Conservation (phyloP, 2,797 vertebrate species). For the Coilia nasus region DNA sequence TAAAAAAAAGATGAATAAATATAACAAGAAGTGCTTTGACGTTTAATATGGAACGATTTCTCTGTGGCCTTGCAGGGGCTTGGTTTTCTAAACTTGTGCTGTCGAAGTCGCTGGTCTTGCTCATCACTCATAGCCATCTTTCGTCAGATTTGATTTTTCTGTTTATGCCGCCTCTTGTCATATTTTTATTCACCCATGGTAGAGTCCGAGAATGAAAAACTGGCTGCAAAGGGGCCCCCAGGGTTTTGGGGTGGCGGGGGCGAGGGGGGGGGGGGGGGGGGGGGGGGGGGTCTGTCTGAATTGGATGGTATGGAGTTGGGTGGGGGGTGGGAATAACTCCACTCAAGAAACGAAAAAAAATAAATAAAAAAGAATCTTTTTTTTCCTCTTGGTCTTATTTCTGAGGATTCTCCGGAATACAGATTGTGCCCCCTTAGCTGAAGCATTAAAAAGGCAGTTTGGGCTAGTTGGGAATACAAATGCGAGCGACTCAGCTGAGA, state of each 20-base stretch:
- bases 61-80: conserved; percentile 56
- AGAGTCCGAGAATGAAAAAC: conserved; percentile 34
- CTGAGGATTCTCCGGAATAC: conserved; percentile 51
- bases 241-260: background rate
- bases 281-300: no score
- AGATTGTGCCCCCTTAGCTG: conserved; percentile 46
- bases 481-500: conserved; percentile 29
- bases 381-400: conserved; percentile 29
- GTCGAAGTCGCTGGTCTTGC: conserved; percentile 51
- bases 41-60: conserved; percentile 52
- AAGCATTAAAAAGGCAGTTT: conserved; percentile 36
- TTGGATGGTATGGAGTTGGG: background rate
- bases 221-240: conserved; percentile 38
- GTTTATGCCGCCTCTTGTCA: conserved; percentile 38
- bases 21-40: conserved; percentile 56
- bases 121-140: conserved; percentile 51
- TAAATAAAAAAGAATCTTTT: background rate
- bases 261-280: background rate
- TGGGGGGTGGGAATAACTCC: background rate
- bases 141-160: conserved; percentile 40
- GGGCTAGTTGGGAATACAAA: conserved; percentile 51
- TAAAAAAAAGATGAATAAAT: conserved; percentile 38
- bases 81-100: conserved; percentile 68
- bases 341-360: background rate
- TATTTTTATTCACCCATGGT: conserved; percentile 44